Evolutionary conservation across 2,797 vertebrate species (phyloP), one percentile per base, ranked within the genome.

Genomic region (Gymnoscopelus microlampas): DNA sequence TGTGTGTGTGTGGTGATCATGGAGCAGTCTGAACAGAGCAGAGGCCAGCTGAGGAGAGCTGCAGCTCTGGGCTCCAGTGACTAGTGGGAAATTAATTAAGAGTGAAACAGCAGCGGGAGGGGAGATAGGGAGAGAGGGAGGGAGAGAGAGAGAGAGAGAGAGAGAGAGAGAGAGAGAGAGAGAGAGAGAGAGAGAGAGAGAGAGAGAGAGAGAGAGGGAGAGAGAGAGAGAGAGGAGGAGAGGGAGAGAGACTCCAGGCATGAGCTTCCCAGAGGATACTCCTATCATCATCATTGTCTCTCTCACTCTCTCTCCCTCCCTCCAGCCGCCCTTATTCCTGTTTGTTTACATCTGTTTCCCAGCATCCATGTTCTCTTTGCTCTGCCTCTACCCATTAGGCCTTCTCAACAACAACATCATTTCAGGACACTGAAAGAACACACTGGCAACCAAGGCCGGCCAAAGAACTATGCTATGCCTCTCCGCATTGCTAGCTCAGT

Each of bases 41-140:
- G 73, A 86, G 82, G 83, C 81, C 68, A 1, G 70, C 83, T 79
- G 84, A 87, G 85, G 82, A 85, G 76, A 88, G 81, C 84, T 81
- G 74, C 81, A 86, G 87, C 85, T 87, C 71, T 82, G 90, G 92
- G 89, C 88, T 88, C 82, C 88, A 89, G 89, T 87, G 87, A 87
- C 87, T 87, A 90, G 91, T 93, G 92, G 93, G 93, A 92, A 95
- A 94, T 94, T 93, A 92, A 94, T 94, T 93, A 93, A 89, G 87
- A 91, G 87, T 91, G 90, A 91, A 92, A 89, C 85, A 85, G 86
- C 88, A 89, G 86, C 90, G 79, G 88, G 80, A 90, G 88, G 88
- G 77, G 88, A 82, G 79, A 86, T 72, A 68, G 83, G 72, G 66
- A 83, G 65, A 78, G 71, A 76, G 75, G 14, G 19, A 35, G 68